Evolutionary conservation across 2,113 vertebrate species (phyloP).

Genomic region (Sitta europaea): DNA sequence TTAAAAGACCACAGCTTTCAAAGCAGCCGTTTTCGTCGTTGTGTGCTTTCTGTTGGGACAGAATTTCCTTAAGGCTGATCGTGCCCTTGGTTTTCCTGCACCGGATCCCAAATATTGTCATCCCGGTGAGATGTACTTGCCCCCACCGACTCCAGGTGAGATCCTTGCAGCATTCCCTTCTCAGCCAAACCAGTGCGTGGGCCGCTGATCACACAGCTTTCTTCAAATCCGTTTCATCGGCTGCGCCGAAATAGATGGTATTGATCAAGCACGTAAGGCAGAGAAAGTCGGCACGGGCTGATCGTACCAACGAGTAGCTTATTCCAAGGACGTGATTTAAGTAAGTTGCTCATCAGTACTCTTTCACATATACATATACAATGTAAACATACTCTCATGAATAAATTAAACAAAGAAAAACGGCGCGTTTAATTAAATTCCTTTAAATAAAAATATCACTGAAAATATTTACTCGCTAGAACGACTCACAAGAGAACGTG

Average conservation of each 20-base stretch:
- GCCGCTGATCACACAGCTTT: neutral
- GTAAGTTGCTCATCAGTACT: neutral
- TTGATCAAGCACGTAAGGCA: neutral
- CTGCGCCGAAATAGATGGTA: neutral
- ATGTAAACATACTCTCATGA: neutral
- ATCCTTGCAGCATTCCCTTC: neutral
- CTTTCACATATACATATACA: neutral
- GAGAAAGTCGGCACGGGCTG: neutral
- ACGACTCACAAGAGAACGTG: neutral
- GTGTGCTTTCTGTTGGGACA: neutral
- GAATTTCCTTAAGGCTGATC: neutral
- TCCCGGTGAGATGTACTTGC: neutral
- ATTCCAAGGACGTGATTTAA: neutral
- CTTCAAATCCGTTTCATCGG: neutral
- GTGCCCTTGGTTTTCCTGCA: neutral
- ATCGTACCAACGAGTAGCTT: neutral
- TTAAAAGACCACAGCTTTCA: neutral
- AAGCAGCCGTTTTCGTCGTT: neutral
- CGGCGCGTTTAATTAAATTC: neutral
- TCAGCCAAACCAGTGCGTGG: neutral
- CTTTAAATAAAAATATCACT: neutral
- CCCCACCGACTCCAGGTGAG: neutral
- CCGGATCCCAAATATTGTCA: neutral
- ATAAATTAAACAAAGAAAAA: neutral
- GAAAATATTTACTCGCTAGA: neutral